Conservation (phyloP, 2,113 vertebrate species). For the Collichthys lucidus region DNA sequence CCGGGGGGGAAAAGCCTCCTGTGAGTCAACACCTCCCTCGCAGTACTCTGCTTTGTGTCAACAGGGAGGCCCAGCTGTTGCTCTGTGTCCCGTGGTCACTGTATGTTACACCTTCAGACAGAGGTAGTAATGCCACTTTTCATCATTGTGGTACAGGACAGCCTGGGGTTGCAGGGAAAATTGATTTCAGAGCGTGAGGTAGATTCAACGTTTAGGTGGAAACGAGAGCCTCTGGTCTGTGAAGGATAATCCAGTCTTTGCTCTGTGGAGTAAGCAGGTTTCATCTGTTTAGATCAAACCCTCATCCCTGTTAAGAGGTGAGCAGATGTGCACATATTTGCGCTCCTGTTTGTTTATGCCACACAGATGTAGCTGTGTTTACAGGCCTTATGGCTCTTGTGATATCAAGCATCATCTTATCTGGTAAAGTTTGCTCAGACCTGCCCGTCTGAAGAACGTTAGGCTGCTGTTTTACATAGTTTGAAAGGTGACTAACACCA, state of each 20-base stretch:
- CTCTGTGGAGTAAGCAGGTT: constrained; percentile 21
- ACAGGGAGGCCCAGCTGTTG: constrained; percentile 55
- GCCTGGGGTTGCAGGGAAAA: constrained; percentile 19
- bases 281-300: constrained; percentile 29
- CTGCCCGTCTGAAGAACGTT: neutral
- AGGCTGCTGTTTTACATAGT: neutral
- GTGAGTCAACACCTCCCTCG: constrained; percentile 40
- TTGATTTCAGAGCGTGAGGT: constrained; percentile 21
- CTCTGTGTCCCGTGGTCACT: constrained; percentile 26
- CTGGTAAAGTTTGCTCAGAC: neutral
- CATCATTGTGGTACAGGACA: constrained; percentile 16
- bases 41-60: constrained; percentile 34
- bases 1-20: constrained; percentile 33
- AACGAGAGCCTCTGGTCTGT: neutral
- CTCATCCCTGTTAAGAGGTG: constrained; percentile 29
- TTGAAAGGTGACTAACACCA: neutral
- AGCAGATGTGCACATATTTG: constrained; percentile 41
- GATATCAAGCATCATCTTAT: neutral
- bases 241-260: constrained; percentile 19
- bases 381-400: neutral
- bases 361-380: constrained; percentile 29
- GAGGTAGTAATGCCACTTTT: constrained; percentile 23
- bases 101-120: constrained; percentile 25
- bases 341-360: constrained; percentile 23
- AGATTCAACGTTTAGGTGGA: constrained; percentile 6